Conservation (phyloP, 37 sponge, comb jelly and placozoan genomes). For the Oopsacas minuta region DNA sequence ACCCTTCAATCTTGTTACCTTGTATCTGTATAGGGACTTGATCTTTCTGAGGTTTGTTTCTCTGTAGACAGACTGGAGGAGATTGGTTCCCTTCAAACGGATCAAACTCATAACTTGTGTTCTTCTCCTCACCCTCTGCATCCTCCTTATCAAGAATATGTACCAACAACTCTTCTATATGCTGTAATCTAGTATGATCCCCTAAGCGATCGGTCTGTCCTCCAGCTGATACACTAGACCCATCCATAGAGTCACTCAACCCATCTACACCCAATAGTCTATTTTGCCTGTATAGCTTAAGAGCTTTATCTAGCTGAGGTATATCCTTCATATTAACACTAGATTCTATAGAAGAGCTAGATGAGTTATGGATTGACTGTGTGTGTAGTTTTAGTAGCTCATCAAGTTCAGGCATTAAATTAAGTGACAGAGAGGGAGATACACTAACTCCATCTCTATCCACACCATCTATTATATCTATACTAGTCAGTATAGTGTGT, state of each 20-base stretch:
- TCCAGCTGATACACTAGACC: neutral
- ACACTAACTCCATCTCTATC: neutral
- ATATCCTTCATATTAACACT: neutral
- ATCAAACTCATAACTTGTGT: neutral
- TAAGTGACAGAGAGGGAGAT: neutral
- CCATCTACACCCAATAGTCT: neutral
- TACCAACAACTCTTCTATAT: neutral
- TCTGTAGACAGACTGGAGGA: neutral
- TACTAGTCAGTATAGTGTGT: neutral
- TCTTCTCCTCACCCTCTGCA: neutral
- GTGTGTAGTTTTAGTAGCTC: neutral
- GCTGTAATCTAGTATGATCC: neutral
- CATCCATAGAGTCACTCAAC: neutral
- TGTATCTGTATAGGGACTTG: neutral
- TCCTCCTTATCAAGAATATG: neutral
- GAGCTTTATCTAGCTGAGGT: neutral
- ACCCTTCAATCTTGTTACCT: neutral
- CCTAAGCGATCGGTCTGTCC: neutral
- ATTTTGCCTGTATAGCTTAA: neutral
- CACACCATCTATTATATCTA: neutral
- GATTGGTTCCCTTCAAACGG: neutral
- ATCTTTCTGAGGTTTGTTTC: neutral
- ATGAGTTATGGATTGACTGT: neutral
- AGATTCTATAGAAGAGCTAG: neutral
- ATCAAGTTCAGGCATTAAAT: neutral